Base-by-base conservation (phyloP, 2,113 vertebrate genomes). In the Cyprinus carpio region DNA sequence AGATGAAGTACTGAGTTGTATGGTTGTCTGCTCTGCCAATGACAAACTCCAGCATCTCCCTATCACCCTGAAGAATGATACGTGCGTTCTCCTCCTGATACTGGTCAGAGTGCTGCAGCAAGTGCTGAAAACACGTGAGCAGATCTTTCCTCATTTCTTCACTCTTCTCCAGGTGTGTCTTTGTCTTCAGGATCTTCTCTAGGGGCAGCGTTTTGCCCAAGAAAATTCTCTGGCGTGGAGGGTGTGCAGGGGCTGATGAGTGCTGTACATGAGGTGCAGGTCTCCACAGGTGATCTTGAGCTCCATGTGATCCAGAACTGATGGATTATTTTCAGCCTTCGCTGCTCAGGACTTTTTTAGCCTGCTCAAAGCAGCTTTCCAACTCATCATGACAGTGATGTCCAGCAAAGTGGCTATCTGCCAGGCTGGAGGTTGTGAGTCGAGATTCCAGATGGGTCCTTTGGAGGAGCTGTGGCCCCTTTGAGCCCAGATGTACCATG, bases 41-140 rank as follows among this genome's bases (percentile, higher is more conserved):
- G 81, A 89, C 46, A 16, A 89, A 58, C 86, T 87, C 83, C 56
- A 88, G 25, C 80, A 87, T 83, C 72, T 90, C 79, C n/a, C 88
- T 87, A 2, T 89, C 81, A 25, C 86, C 77, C 81, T 90, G 86
- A 10, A 90, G 72, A 27, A 90, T 16, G 10, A 89, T 20, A 1
- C 37, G 86, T 62, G 13, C 54, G 23, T 89, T 82, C 49, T 84
- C 76, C 31, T 83, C 84, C 49, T 82, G 72, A 56, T 84, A 86
- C 34, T 85, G 79, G 31, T 76, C 40, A 76, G 76, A 85, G 49
- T 85, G 64, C 49, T 37, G 29, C 75, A 90, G 71, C 69, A 90
- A 64, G 69, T 88, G 40, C 40, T 90, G 86, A 40, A 90, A 82
- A 51, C 89, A 90, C 3, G 64, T 69, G 18, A 81, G 62, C 65